phyloP scores from a whole-genome alignment of 1,140 invertebrate genomes.

The Maniola jurtina region DNA sequence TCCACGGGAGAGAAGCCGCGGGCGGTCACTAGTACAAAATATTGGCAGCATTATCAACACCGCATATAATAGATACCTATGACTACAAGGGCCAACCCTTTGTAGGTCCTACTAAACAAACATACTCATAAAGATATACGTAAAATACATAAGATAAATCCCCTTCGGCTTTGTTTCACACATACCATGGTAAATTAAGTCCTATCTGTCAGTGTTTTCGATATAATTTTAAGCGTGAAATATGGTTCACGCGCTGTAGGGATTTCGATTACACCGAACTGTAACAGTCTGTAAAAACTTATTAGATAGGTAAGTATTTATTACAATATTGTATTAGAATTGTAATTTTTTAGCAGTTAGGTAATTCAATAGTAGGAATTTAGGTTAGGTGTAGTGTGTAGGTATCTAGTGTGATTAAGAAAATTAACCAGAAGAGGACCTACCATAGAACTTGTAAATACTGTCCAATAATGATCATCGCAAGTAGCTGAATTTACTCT shows the following conservation, averaged over 20 bases:
- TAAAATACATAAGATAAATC: conserved; percentile 11
- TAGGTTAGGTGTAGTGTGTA: too few species aligned
- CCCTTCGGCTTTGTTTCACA: conserved; percentile 15
- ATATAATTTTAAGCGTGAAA: conserved; percentile 29
- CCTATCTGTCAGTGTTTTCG: conserved; percentile 23
- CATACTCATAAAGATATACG: conserved; percentile 6
- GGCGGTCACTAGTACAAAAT: too few species aligned
- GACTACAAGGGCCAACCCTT: neutral
- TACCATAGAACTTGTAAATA: too few species aligned
- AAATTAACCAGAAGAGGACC: too few species aligned
- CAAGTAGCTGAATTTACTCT: too few species aligned
- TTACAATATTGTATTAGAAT: too few species aligned
- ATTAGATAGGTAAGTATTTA: too few species aligned
- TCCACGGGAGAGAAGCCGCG: too few species aligned
- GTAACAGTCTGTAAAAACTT: neutral
- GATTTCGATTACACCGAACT: conserved; percentile 14
- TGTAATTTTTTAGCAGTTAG: too few species aligned
- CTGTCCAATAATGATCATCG: too few species aligned
- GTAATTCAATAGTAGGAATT: too few species aligned
- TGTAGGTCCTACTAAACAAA: conserved; percentile 11
- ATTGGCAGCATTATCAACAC: conserved; percentile 8
- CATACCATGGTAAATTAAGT: conserved; percentile 21
- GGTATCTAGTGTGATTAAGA: too few species aligned
- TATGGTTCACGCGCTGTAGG: conserved; percentile 20
- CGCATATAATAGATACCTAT: neutral